Evolutionary conservation across 2,888 invertebrate genomes (phyloP).

Genomic region (Rugalucina vietnamica): DNA sequence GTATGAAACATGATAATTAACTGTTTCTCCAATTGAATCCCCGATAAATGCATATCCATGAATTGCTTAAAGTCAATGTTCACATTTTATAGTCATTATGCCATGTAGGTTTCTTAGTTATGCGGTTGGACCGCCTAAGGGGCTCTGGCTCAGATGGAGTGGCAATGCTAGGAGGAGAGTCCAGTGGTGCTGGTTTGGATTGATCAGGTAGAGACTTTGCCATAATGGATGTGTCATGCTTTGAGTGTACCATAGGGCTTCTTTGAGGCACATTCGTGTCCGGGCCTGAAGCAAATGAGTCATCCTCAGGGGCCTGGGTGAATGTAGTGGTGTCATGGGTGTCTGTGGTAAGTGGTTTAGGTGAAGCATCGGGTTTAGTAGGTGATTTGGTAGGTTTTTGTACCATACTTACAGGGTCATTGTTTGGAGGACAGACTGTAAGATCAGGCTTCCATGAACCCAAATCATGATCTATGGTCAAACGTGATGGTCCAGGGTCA

Average conservation of each 20-base stretch:
- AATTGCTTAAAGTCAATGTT: not conserved
- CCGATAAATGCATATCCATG: not conserved
- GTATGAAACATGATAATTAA: not conserved
- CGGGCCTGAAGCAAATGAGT: not conserved
- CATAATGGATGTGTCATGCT: not conserved
- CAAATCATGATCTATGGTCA: not conserved
- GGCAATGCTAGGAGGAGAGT: not conserved
- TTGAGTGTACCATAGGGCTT: not conserved
- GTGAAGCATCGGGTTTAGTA: not conserved
- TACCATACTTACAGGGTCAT: not conserved
- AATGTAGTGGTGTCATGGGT: not conserved
- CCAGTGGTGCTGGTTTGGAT: not conserved
- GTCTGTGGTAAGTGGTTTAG: not conserved
- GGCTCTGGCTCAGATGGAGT: not conserved
- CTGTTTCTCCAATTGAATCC: not conserved
- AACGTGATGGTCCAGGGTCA: not conserved
- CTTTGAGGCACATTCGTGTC: not conserved
- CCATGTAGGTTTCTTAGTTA: not conserved
- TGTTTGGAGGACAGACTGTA: not conserved
- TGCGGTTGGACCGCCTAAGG: not conserved
- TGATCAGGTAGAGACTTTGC: not conserved
- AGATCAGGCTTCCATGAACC: not conserved
- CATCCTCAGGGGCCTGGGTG: not conserved
- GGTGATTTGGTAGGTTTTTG: not conserved
- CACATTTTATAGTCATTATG: not conserved